These are phyloP conservation scores for Teinopalpus imperialis DNA, from an alignment of 2,888 invertebrate species.

Conservation along the genomic window DNA sequence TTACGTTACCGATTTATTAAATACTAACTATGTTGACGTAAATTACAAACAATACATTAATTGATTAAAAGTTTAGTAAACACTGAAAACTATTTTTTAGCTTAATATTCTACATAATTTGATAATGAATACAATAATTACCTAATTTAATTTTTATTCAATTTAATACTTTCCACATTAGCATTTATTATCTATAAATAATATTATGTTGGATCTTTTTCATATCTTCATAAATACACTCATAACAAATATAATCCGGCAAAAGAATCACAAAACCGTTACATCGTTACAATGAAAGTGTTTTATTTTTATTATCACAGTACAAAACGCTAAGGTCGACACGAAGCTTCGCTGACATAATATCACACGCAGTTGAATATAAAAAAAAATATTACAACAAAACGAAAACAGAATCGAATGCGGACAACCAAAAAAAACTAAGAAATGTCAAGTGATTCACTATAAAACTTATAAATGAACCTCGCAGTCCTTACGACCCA, in stretches of 20 bases:
- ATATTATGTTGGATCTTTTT: too few relatives aligned
- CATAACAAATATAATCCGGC: conserved; percentile 4
- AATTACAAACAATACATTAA: too few relatives aligned
- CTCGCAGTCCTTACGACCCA: conserved; percentile 28
- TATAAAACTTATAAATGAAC: conserved; percentile 50
- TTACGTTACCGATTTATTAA: too few relatives aligned
- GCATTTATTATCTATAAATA: too few relatives aligned
- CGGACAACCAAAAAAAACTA: conserved; percentile 35
- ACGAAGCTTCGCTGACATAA: conserved; percentile 64
- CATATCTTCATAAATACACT: too few relatives aligned
- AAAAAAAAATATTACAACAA: conserved; percentile 56
- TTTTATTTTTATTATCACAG: conserved; percentile 54
- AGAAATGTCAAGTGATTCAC: conserved; percentile 65
- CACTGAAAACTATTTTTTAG: too few relatives aligned
- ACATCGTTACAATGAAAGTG: conserved; percentile 52
- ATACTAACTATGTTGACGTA: too few relatives aligned
- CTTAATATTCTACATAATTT: too few relatives aligned
- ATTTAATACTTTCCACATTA: too few relatives aligned
- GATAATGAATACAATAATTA: too few relatives aligned
- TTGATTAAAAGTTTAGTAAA: too few relatives aligned
- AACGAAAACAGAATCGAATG: conserved; percentile 42
- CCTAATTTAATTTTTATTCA: too few relatives aligned
- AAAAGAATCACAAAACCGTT: conserved; percentile 42
- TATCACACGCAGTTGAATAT: conserved; percentile 53
- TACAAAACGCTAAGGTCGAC: conserved; percentile 48